Base-by-base conservation (phyloP, 2,888 invertebrate genomes). In the Dorcus parallelipipedus region DNA sequence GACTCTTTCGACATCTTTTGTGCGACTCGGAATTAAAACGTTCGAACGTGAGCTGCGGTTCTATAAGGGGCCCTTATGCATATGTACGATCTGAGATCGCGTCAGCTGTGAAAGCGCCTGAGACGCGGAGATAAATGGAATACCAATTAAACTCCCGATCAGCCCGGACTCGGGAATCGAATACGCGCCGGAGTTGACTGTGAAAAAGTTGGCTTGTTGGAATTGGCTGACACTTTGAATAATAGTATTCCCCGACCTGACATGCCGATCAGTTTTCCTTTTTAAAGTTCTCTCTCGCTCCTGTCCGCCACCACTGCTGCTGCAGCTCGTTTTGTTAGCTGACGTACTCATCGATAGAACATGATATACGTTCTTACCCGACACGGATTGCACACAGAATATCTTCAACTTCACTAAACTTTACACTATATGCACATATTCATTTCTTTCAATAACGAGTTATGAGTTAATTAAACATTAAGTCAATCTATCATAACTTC, bases 211-310 rank as follows among this genome's bases (percentile, higher is more conserved):
- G 49, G 52, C 59, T 59, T 56, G 39, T 49, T 38, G 54, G 47
- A 54, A 55, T 59, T 65, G 64, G 60, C 62, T 66, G 67, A 66
- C 67, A 67, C 63, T 68, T 68, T 68, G 68, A 68, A 68, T 68
- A 68, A 68, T 68, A 63, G 65, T 64, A 58, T 61, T 58, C 58
- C 14, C 60, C 62, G 54, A 14, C 54, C 50, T 59, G 56, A 56
- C 43, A 55, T 43, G 52, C 26, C 26, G 54, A 59, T 59, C 55
- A 59, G 50, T 55, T 59, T 49, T 51, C 54, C 54, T 48, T 55
- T 55, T 45, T 26, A 33, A 33, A 20, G 42, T 10, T 42, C 17
- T 20, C 10, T 17, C 17, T 42, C 4, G 10, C 42, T 33, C 26
- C 26, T 33, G 26, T 33, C 26, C 26, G 26, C 26, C 26, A 33